A percentile compares a stretch with the other conserved stretches of the same genome.
Evolutionary conservation across 2,888 invertebrate species (phyloP).

Genomic region (Hyalella azteca): DNA sequence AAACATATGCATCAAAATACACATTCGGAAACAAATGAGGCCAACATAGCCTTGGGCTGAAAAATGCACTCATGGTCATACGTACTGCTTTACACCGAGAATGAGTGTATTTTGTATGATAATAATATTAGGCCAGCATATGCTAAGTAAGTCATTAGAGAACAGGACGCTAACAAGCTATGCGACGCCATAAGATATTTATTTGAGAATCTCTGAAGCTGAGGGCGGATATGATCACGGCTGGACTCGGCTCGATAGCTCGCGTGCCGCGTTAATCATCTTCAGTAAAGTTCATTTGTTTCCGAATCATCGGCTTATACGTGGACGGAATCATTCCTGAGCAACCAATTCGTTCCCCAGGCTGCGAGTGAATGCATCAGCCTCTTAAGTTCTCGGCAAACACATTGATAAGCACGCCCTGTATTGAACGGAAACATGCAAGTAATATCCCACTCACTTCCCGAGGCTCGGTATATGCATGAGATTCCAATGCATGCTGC

Average conservation of each 20-base stretch:
- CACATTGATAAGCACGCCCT: background rate
- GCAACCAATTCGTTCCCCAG: background rate
- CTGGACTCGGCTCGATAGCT: too few relatives aligned
- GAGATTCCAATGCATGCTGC: too few relatives aligned
- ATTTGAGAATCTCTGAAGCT: background rate
- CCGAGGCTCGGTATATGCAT: too few relatives aligned
- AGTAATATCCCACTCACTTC: background rate
- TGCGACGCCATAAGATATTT: background rate
- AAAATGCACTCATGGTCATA: background rate
- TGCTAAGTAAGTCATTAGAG: conserved; percentile 25
- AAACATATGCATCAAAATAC: too few relatives aligned
- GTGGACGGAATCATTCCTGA: background rate
- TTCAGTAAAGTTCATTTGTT: too few relatives aligned
- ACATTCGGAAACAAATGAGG: too few relatives aligned
- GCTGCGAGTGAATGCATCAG: background rate
- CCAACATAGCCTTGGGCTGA: too few relatives aligned
- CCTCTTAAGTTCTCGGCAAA: background rate
- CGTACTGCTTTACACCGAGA: background rate
- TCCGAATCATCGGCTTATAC: too few relatives aligned
- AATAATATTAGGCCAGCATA: conserved; percentile 25
- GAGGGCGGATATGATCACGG: background rate
- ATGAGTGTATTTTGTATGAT: background rate
- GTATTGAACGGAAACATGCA: background rate
- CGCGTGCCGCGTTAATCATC: too few relatives aligned
- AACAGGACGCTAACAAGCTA: conserved; percentile 3